Conservation (phyloP, 2,113 vertebrate genomes). For the Brienomyrus brachyistius region DNA sequence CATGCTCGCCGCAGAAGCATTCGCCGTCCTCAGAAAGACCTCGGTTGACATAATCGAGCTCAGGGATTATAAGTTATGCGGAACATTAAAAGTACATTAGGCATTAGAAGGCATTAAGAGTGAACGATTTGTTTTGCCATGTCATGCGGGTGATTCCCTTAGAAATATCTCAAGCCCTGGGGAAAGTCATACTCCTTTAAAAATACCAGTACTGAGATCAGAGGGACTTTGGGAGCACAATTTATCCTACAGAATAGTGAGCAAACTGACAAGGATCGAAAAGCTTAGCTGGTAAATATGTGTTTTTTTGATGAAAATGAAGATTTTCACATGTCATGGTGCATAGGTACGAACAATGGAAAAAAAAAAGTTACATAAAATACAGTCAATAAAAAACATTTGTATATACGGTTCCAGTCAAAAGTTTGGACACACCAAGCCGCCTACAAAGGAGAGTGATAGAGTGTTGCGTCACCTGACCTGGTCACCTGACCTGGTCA, state of each 20-base stretch:
- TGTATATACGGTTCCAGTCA: background rate
- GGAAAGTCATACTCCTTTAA: background rate
- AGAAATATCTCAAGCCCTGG: background rate
- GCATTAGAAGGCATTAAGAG: constrained; percentile 6
- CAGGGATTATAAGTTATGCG: background rate
- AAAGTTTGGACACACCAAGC: background rate
- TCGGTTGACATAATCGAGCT: background rate
- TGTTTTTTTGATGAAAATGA: background rate
- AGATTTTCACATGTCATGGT: background rate
- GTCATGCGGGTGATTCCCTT: background rate
- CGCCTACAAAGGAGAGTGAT: too few species aligned
- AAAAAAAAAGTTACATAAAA: background rate
- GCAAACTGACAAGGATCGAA: background rate
- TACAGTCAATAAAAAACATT: background rate
- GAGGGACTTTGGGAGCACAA: background rate
- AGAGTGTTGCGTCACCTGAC: background rate
- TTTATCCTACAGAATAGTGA: background rate
- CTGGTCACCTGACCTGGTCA: background rate
- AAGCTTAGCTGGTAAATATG: background rate
- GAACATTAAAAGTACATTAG: background rate
- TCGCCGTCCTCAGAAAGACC: background rate
- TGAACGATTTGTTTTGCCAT: constrained; percentile 10
- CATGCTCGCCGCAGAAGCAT: background rate
- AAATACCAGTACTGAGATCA: background rate
- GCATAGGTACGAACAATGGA: background rate